Conservation (phyloP, 2,797 vertebrate species). For the Neostethus bicornis region DNA sequence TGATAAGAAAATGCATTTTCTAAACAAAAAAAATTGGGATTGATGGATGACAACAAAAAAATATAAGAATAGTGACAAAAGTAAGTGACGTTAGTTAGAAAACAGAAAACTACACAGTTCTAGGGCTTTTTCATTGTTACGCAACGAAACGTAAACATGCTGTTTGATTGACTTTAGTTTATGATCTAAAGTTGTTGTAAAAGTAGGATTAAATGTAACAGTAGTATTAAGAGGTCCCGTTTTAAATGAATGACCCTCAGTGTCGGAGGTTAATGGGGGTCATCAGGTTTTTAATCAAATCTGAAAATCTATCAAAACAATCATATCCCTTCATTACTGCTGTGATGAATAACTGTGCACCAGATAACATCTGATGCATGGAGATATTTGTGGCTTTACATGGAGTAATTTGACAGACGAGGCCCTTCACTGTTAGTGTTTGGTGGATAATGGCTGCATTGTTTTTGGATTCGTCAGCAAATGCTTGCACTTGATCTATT, state of each 20-base stretch:
- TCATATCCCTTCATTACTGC: constrained; percentile 45
- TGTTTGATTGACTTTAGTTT: too few relatives aligned
- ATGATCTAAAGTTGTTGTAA: not conserved
- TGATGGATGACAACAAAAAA: too few relatives aligned
- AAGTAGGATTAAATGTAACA: not conserved
- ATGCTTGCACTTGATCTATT: constrained; percentile 64
- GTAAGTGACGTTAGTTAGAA: too few relatives aligned
- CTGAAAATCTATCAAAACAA: constrained; percentile 56
- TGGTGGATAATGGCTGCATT: constrained; percentile 62
- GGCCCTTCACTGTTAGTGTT: constrained; percentile 44
- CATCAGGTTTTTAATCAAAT: constrained; percentile 26
- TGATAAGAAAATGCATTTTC: too few relatives aligned
- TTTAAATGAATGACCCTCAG: constrained; percentile 20
- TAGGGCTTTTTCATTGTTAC: too few relatives aligned
- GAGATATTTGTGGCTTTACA: constrained; percentile 55
- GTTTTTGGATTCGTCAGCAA: constrained; percentile 64
- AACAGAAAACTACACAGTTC: too few relatives aligned
- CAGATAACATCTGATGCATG: constrained; percentile 36
- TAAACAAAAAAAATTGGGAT: too few relatives aligned
- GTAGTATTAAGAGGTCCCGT: constrained; percentile 12
- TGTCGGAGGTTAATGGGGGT: constrained; percentile 51
- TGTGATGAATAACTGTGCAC: constrained; percentile 58
- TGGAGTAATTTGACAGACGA: constrained; percentile 43
- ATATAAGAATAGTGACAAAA: too few relatives aligned
- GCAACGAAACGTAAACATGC: too few relatives aligned